Percentiles rank a stretch among this genome's conserved stretches.
phyloP scores from a whole-genome alignment of 1,140 invertebrate species.

The Drosophila prosaltans region DNA sequence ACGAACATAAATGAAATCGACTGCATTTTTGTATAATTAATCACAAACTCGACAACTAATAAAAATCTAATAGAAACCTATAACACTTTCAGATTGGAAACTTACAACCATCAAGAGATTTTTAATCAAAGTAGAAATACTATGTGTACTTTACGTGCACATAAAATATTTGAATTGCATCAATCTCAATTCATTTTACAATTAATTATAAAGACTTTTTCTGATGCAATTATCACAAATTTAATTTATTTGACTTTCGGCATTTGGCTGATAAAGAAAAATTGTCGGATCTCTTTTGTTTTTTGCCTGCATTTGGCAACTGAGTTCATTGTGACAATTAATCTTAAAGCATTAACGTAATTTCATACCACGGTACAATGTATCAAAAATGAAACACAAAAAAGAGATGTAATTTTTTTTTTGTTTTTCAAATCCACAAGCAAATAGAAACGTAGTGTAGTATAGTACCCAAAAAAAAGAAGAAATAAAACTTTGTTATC shows the following conservation, averaged over 20 bases:
- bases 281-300: conserved; percentile 11
- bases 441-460: background rate
- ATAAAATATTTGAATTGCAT: conserved; percentile 7
- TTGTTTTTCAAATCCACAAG: conserved; percentile 20
- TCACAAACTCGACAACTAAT: too few species aligned
- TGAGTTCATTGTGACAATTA: conserved; percentile 43
- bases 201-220: conserved; percentile 25
- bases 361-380: conserved; percentile 33
- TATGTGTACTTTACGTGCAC: background rate
- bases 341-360: conserved; percentile 32
- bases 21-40: too few species aligned
- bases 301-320: background rate
- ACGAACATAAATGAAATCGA: too few species aligned
- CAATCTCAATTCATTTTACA: conserved; percentile 19
- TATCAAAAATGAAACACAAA: conserved; percentile 4
- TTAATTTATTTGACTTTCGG: conserved; percentile 36
- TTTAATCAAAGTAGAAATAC: background rate
- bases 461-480: background rate
- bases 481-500: background rate
- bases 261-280: conserved; percentile 32
- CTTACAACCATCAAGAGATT: too few species aligned
- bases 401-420: conserved; percentile 2
- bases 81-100: too few species aligned
- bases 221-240: conserved; percentile 17
- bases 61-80: too few species aligned